phyloP scores from a whole-genome alignment of 1,140 invertebrate species.

The Diorhabda sublineata region DNA sequence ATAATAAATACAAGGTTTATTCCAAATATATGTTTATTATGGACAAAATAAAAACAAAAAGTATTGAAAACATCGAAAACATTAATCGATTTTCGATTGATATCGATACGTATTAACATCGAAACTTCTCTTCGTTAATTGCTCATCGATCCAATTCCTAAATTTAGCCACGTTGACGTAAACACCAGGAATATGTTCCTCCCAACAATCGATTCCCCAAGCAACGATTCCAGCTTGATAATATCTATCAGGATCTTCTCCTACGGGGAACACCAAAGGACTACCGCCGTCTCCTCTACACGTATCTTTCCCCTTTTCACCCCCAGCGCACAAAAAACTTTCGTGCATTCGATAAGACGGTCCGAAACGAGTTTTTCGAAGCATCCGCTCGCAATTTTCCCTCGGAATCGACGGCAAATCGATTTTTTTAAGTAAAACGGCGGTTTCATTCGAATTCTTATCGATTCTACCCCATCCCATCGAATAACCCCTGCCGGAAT shows the following conservation, averaged over 20 bases:
- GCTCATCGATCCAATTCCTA: slow-evolving; percentile 39
- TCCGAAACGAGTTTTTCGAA: slow-evolving; percentile 59
- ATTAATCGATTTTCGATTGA: background rate
- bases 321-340: slow-evolving; percentile 73
- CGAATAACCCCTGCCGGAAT: slow-evolving; percentile 49
- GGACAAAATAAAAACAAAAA: too few relatives aligned
- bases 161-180: slow-evolving; percentile 40
- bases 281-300: slow-evolving; percentile 60
- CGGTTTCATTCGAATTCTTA: slow-evolving; percentile 46
- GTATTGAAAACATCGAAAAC: too few relatives aligned
- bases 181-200: slow-evolving; percentile 53
- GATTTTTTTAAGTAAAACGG: slow-evolving; percentile 59
- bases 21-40: too few relatives aligned
- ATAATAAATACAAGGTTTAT: too few relatives aligned
- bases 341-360: slow-evolving; percentile 59
- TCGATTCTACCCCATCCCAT: slow-evolving; percentile 61
- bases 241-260: slow-evolving; percentile 41
- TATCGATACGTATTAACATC: slow-evolving; percentile 5
- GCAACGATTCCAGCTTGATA: slow-evolving; percentile 52
- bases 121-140: slow-evolving; percentile 28
- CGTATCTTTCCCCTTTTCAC: slow-evolving; percentile 59
- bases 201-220: slow-evolving; percentile 53
- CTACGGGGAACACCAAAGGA: slow-evolving; percentile 53
- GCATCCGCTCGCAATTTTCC: slow-evolving; percentile 52
- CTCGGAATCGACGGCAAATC: slow-evolving; percentile 59